A percentile compares a stretch with the other conserved stretches of the same genome.
These are phyloP conservation scores for Acrocyrtus sp. DNA, from an alignment of 2,888 invertebrate species.

Conservation along the genomic window DNA sequence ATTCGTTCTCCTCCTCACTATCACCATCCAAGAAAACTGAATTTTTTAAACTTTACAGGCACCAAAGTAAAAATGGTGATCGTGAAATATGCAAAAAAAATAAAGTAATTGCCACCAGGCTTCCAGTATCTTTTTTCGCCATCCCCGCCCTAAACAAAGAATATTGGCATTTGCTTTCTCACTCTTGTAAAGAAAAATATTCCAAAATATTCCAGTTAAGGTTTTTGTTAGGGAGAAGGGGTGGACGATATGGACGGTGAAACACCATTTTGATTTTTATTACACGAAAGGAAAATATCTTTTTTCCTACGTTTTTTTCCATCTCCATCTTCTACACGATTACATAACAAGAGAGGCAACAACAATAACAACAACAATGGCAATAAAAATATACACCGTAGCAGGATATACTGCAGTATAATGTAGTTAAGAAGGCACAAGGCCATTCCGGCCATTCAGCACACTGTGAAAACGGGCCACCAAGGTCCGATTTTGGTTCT, in stretches of 20 bases:
- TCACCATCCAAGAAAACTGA: not conserved
- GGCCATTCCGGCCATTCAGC: slow-evolving; percentile 46
- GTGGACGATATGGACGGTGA: not conserved
- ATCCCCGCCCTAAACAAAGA: not conserved
- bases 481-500: slow-evolving; percentile 62
- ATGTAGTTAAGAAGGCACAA: slow-evolving; percentile 1
- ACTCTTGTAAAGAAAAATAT: not conserved
- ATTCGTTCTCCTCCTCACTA: not conserved
- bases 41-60: not conserved
- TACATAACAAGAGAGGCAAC: not conserved
- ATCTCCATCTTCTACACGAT: slow-evolving; percentile 6
- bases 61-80: not conserved
- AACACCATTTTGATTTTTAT: slow-evolving; percentile 24
- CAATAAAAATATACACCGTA: slow-evolving; percentile 15
- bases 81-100: not conserved
- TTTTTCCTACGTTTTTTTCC: not conserved
- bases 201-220: not conserved
- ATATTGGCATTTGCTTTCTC: not conserved
- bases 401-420: not conserved
- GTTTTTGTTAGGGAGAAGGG: not conserved
- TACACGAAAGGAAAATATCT: slow-evolving; percentile 2
- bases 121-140: too few species aligned
- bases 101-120: too few species aligned
- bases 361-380: slow-evolving; percentile 12
- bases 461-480: slow-evolving; percentile 57